Percentiles rank a stretch among this genome's conserved stretches.
phyloP scores from a whole-genome alignment of 2,113 vertebrate genomes.

The Eclectus roratus region DNA sequence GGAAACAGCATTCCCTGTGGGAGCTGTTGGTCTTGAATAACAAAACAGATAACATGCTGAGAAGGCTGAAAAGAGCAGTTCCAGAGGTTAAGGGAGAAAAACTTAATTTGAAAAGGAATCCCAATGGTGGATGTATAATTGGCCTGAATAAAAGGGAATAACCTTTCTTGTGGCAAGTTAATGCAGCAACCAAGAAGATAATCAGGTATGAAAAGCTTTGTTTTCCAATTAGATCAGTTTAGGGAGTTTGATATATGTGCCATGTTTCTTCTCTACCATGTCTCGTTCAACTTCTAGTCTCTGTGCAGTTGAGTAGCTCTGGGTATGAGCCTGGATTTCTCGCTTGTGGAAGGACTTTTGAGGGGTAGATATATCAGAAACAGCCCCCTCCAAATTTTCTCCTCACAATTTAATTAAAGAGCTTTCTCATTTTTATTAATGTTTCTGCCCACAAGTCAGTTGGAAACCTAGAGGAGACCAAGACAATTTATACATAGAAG shows the following conservation, averaged over 20 bases:
- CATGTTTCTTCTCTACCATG: background rate
- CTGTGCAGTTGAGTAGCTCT: background rate
- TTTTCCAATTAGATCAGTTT: background rate
- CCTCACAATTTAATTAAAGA: background rate
- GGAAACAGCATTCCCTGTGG: conserved; percentile 21
- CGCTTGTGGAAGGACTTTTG: background rate
- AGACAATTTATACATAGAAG: background rate
- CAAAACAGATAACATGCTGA: conserved; percentile 63
- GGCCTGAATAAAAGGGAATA: background rate
- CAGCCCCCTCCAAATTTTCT: background rate
- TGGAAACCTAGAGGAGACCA: background rate
- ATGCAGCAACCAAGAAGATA: background rate
- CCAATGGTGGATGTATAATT: background rate
- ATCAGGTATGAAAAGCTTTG: background rate
- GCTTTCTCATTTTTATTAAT: background rate
- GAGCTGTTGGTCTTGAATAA: conserved; percentile 58
- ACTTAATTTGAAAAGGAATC: conserved; percentile 24
- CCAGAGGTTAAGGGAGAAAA: conserved; percentile 20
- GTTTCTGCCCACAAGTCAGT: background rate
- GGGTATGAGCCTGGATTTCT: background rate
- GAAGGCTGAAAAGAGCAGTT: conserved; percentile 36
- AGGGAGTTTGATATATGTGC: background rate
- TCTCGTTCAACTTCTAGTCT: background rate
- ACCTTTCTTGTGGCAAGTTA: background rate
- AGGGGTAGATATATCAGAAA: background rate